A percentile compares a stretch with the other conserved stretches of the same genome.
These are phyloP conservation scores for Podarcis raffonei DNA, from an alignment of 2,113 vertebrate genomes.

Conservation along the genomic window DNA sequence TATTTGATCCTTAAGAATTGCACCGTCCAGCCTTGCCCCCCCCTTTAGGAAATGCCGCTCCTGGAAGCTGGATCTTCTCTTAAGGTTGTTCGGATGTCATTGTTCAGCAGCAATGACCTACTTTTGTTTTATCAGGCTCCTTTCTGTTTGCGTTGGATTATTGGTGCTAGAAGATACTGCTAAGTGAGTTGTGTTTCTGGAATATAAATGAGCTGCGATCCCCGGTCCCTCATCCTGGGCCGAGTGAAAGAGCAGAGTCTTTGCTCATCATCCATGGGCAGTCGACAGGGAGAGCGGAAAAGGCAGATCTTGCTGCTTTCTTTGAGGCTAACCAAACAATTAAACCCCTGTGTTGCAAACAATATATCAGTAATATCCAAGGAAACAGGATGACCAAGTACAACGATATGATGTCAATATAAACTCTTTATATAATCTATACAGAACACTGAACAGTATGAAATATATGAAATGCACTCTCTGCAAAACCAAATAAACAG, in stretches of 20 bases:
- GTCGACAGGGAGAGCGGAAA: slow-evolving; percentile 13
- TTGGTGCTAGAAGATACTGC: slow-evolving; percentile 66
- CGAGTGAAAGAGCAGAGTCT: background rate
- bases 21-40: background rate
- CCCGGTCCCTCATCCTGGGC: background rate
- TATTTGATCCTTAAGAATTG: background rate
- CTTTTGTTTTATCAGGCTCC: slow-evolving; percentile 63
- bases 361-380: no score
- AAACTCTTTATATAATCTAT: no score
- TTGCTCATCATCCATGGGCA: slow-evolving; percentile 34
- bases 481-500: no score
- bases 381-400: no score
- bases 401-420: no score
- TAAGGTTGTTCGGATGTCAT: slow-evolving; percentile 38
- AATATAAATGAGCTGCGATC: slow-evolving; percentile 59
- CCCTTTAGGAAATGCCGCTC: accelerated
- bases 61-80: background rate
- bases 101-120: slow-evolving; percentile 62
- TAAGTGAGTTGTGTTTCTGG: slow-evolving; percentile 58
- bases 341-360: no score
- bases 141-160: slow-evolving; percentile 66
- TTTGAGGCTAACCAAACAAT: no score
- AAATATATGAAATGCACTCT: no score
- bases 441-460: no score
- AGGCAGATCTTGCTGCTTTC: slow-evolving; percentile 3